Percentiles rank a stretch among this genome's conserved stretches.
Evolutionary conservation across 1,140 invertebrate genomes (phyloP).

Genomic region (Temnothorax nylanderi): DNA sequence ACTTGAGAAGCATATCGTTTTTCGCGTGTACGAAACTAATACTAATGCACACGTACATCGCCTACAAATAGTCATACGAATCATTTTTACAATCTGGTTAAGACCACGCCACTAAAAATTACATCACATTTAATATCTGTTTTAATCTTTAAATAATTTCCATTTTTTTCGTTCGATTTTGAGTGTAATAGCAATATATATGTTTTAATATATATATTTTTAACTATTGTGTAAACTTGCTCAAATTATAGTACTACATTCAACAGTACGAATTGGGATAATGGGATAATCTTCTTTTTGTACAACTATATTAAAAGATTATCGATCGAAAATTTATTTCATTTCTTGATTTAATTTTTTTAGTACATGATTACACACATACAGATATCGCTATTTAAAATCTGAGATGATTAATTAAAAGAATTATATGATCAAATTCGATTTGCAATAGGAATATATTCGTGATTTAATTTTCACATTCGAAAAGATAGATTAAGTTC

Average conservation of each 20-base stretch:
- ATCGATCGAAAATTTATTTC: not conserved
- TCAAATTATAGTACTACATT: not conserved
- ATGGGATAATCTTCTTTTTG: not conserved
- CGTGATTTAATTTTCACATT: not conserved
- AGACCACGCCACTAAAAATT: not conserved
- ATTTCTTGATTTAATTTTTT: not conserved
- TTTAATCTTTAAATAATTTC: not conserved
- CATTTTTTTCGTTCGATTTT: not conserved
- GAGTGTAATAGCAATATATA: not conserved
- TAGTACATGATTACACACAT: not conserved
- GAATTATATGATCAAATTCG: not conserved
- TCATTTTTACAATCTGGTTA: conserved; percentile 34
- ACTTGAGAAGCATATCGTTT: conserved; percentile 70
- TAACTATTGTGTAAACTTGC: not conserved
- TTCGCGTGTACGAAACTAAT: conserved; percentile 52
- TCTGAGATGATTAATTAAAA: not conserved
- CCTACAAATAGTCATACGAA: not conserved
- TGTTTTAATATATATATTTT: not conserved
- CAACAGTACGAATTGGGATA: not conserved
- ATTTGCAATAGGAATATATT: not conserved
- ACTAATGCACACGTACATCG: conserved; percentile 1
- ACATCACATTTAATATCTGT: not conserved
- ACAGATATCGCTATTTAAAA: not conserved
- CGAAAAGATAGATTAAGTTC: not conserved
- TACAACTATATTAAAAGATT: not conserved